A percentile compares a stretch with the other conserved stretches of the same genome.
phyloP scores from a whole-genome alignment of 2,888 invertebrate species.

The Trachelus tabidus region DNA sequence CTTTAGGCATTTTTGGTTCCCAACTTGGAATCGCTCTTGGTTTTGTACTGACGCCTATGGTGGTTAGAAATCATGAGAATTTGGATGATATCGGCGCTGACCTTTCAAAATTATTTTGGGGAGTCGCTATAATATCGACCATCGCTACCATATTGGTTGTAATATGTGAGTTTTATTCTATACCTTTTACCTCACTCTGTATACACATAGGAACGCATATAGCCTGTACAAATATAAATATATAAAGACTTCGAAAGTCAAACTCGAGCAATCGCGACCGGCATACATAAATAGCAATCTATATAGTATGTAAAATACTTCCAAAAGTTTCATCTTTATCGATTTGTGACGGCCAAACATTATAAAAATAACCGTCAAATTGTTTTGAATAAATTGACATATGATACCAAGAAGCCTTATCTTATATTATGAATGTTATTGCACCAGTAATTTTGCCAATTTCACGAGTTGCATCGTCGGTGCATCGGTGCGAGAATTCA shows the following conservation, averaged over 20 bases:
- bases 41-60: constrained; percentile 75
- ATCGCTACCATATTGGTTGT: constrained; percentile 70
- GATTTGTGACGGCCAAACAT: no score
- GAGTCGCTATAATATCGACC: constrained; percentile 66
- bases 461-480: background rate
- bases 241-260: no score
- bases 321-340: no score
- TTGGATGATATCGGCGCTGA: constrained; percentile 66
- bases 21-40: constrained; percentile 79
- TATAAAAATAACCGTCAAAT: no score
- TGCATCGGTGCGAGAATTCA: background rate
- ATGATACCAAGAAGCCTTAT: background rate
- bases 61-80: constrained; percentile 67
- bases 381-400: background rate
- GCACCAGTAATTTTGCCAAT: background rate
- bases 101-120: constrained; percentile 51
- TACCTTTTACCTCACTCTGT: background rate
- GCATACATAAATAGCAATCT: no score
- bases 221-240: no score
- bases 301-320: no score
- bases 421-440: background rate
- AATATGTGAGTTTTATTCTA: constrained; percentile 58
- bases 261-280: no score
- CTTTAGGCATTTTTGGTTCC: constrained; percentile 79
- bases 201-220: background rate